These are phyloP conservation scores for Sceloporus tristichus DNA, from an alignment of 2,113 vertebrate genomes.

Conservation along the genomic window DNA sequence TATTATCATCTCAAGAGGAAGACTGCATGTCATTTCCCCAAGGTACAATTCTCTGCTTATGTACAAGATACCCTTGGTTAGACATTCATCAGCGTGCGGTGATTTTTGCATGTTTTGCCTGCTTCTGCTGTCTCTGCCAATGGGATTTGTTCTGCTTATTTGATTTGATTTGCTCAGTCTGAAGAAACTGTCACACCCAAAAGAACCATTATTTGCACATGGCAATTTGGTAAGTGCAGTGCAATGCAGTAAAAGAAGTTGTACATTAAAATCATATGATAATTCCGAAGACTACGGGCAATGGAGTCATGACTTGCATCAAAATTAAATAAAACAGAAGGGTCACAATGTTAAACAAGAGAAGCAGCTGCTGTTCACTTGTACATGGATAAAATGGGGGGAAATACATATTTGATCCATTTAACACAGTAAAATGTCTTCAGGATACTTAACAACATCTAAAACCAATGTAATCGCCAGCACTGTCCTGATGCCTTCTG, in stretches of 20 bases:
- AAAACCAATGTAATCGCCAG: neutral
- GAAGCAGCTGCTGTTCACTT: neutral
- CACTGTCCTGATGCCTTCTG: neutral
- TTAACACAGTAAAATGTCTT: neutral
- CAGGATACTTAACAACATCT: neutral
- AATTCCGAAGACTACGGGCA: neutral
- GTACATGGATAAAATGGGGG: neutral
- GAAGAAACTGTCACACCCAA: fast-evolving
- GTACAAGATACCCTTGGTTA: fast-evolving
- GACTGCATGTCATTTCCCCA: neutral
- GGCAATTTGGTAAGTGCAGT: fast-evolving
- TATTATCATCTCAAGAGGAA: constrained; percentile 15
- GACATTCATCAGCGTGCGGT: fast-evolving
- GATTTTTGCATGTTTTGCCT: fast-evolving
- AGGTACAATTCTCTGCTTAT: constrained; percentile 16
- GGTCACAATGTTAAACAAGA: neutral
- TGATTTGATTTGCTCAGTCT: neutral
- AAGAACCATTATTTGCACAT: fast-evolving
- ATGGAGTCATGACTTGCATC: neutral
- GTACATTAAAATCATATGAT: neutral
- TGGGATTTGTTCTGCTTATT: fast-evolving
- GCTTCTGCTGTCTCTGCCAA: neutral
- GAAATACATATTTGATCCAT: neutral
- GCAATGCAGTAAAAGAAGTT: neutral
- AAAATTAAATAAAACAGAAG: neutral